Evolutionary conservation across 1,140 invertebrate species (phyloP).

Genomic region (Andricus grossulariae): DNA sequence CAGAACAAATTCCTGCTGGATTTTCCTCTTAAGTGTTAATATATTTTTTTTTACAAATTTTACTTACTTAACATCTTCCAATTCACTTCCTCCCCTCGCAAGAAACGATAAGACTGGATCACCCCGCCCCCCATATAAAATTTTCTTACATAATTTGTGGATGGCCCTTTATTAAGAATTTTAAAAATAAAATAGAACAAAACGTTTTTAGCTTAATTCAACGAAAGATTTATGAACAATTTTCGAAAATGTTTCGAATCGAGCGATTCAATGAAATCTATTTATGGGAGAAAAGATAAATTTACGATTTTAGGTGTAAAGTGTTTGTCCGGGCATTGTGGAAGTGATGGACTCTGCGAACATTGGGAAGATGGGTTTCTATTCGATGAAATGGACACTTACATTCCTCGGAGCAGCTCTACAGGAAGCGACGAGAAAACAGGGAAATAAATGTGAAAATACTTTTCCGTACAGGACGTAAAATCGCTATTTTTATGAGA

Average conservation of each 20-base stretch:
- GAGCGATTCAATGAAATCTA: not conserved
- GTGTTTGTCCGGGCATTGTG: constrained; percentile 11
- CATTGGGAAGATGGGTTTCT: constrained; percentile 14
- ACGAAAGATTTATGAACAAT: no score
- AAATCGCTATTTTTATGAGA: constrained; percentile 48
- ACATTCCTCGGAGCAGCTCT: constrained; percentile 34
- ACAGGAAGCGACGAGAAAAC: constrained; percentile 32
- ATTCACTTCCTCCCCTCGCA: no score
- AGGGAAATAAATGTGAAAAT: constrained; percentile 45
- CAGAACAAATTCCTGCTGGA: no score
- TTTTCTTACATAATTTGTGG: no score
- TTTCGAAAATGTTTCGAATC: not conserved
- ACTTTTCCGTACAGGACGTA: constrained; percentile 36
- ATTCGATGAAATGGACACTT: constrained; percentile 35
- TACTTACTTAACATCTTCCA: no score
- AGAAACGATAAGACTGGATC: no score
- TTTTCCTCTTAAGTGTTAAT: no score
- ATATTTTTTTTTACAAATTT: no score
- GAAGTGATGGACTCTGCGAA: constrained; percentile 23
- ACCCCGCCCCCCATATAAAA: no score
- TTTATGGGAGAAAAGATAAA: not conserved
- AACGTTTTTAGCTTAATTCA: no score
- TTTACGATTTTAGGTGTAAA: not conserved
- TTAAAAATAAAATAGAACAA: no score
- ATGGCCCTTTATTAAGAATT: no score